Percentiles rank a stretch among this genome's conserved stretches.
These are phyloP conservation scores for Hipparchia semele DNA, from an alignment of 2,888 invertebrate species.

Conservation along the genomic window DNA sequence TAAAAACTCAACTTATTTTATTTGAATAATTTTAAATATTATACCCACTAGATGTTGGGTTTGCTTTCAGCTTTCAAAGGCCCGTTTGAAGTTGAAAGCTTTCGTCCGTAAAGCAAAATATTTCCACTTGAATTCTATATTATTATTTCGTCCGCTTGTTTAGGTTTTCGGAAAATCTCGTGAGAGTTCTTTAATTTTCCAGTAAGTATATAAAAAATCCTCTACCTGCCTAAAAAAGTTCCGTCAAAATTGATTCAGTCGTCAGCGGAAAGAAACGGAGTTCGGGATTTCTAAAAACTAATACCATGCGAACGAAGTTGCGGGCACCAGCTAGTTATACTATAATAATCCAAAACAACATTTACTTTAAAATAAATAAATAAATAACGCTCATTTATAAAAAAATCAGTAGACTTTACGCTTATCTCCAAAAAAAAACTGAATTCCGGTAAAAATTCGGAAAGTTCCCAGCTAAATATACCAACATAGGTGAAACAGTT, in stretches of 20 bases:
- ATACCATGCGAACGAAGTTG: too few species aligned
- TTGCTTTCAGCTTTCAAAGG: too few species aligned
- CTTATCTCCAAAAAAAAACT: constrained; percentile 28
- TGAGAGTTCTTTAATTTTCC: too few species aligned
- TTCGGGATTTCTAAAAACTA: too few species aligned
- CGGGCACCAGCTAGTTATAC: constrained; percentile 10
- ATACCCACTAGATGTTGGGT: too few species aligned
- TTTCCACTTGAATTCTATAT: background rate
- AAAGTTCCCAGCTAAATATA: constrained; percentile 32
- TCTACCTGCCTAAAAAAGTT: too few species aligned
- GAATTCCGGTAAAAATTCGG: background rate
- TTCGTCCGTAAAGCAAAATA: background rate
- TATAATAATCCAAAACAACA: constrained; percentile 16
- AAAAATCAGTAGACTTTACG: constrained; percentile 30
- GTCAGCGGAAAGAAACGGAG: background rate
- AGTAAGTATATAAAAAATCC: too few species aligned
- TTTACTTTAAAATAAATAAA: too few species aligned
- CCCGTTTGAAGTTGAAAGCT: background rate
- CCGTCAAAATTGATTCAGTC: too few species aligned
- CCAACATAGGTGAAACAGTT: background rate
- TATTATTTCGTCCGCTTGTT: background rate
- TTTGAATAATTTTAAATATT: too few species aligned
- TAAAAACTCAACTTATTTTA: too few species aligned
- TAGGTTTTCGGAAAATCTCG: too few species aligned
- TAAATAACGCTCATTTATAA: constrained; percentile 22